phyloP scores from a whole-genome alignment of 2,888 invertebrate species.

The Drosophila atripex region DNA sequence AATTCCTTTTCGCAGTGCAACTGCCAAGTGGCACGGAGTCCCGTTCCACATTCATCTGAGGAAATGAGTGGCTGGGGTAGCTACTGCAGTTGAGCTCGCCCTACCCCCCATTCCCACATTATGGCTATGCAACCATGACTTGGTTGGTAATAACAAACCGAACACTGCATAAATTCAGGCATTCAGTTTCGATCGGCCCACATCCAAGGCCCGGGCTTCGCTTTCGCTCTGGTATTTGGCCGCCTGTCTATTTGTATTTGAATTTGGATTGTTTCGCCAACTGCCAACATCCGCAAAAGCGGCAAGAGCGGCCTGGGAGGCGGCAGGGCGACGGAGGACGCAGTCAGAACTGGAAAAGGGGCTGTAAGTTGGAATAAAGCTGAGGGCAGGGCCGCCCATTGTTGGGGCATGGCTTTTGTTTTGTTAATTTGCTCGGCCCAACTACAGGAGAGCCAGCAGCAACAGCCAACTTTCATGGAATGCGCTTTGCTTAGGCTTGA shows the following conservation, averaged over 20 bases:
- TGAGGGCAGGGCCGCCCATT: conserved; percentile 41
- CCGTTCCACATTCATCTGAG: conserved; percentile 20
- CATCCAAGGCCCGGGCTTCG: conserved; percentile 21
- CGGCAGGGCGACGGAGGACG: not conserved
- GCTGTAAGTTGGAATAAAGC: not conserved
- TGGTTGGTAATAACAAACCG: conserved; percentile 69
- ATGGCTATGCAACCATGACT: conserved; percentile 28
- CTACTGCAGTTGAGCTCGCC: conserved; percentile 18
- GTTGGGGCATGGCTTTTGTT: conserved; percentile 68
- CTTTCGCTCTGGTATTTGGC: conserved; percentile 68
- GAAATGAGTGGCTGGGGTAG: conserved; percentile 60
- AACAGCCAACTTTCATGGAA: conserved; percentile 47
- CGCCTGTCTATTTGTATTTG: conserved; percentile 51
- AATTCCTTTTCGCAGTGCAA: conserved; percentile 29
- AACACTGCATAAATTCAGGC: conserved; percentile 76
- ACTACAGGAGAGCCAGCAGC: conserved; percentile 15
- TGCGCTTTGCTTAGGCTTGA: conserved; percentile 55
- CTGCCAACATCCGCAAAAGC: conserved; percentile 27
- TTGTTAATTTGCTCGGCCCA: conserved; percentile 67
- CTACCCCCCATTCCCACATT: conserved; percentile 1
- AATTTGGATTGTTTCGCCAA: conserved; percentile 39
- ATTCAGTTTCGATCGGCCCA: conserved; percentile 26
- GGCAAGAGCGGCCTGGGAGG: not conserved
- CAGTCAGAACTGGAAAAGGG: conserved; percentile 1
- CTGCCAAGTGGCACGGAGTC: not conserved